Percentiles rank a stretch among this genome's conserved stretches.
These are phyloP conservation scores for Penaeus indicus DNA, from an alignment of 1,140 invertebrate species.

Conservation along the genomic window DNA sequence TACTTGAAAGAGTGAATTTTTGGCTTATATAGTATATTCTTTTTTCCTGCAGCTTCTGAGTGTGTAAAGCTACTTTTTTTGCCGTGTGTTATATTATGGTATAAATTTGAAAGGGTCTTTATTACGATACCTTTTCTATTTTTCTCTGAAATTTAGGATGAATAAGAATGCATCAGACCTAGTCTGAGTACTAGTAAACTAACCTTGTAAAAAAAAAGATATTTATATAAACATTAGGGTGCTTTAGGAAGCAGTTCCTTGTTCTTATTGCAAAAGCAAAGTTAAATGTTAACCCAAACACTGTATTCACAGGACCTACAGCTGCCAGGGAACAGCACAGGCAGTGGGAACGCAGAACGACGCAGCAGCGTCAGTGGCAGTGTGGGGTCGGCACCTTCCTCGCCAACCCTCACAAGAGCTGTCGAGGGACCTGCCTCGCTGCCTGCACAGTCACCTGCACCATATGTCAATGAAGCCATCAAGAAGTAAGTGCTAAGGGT, in stretches of 20 bases:
- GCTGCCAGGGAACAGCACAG: constrained; percentile 35
- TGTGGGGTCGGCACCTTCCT: constrained; percentile 67
- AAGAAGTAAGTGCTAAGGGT: constrained; percentile 51
- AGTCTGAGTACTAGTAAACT: too few relatives aligned
- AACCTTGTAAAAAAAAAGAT: too few relatives aligned
- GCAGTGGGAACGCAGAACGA: constrained; percentile 40
- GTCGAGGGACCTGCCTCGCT: constrained; percentile 52
- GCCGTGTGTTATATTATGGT: too few relatives aligned
- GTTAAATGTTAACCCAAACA: not conserved
- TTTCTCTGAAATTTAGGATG: too few relatives aligned
- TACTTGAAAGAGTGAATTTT: too few relatives aligned
- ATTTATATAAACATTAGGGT: too few relatives aligned
- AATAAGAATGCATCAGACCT: too few relatives aligned
- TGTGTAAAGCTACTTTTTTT: too few relatives aligned
- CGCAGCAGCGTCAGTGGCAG: constrained; percentile 56
- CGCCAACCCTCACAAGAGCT: constrained; percentile 60
- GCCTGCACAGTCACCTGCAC: constrained; percentile 59
- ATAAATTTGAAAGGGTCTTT: too few relatives aligned
- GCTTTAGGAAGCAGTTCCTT: not conserved
- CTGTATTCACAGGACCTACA: not conserved
- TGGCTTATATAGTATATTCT: too few relatives aligned
- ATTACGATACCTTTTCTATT: too few relatives aligned
- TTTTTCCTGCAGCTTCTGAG: too few relatives aligned
- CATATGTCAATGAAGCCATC: constrained; percentile 64
- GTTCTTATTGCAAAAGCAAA: not conserved